A percentile compares a stretch with the other conserved stretches of the same genome.
These are phyloP conservation scores for Isurus oxyrinchus DNA, from an alignment of 2,113 vertebrate genomes.

Conservation along the genomic window DNA sequence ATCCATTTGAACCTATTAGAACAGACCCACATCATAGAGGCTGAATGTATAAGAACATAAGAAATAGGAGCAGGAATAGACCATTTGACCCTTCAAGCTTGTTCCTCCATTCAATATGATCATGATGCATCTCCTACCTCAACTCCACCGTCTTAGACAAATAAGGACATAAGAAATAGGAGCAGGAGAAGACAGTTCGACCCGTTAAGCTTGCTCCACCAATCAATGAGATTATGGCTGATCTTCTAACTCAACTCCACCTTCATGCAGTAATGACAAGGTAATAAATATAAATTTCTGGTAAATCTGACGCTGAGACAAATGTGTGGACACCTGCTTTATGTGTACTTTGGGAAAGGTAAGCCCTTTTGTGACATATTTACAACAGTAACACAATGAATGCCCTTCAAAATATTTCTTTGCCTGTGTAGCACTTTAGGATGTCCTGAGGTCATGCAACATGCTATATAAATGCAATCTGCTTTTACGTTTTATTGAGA, in stretches of 20 bases:
- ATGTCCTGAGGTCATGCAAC: not conserved
- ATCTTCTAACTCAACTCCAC: not conserved
- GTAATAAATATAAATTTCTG: not conserved
- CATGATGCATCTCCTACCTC: no score
- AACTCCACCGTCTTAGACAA: no score
- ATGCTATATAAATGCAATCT: not conserved
- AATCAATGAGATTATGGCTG: not conserved
- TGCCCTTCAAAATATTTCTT: not conserved
- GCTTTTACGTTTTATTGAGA: not conserved
- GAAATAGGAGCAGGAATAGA: not conserved
- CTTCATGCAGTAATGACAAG: not conserved
- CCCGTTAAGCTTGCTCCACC: no score
- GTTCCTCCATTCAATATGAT: no score
- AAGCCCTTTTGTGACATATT: not conserved
- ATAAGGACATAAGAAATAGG: no score
- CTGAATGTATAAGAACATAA: not conserved
- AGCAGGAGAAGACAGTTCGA: no score
- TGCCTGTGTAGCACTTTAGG: not conserved
- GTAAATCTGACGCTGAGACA: not conserved
- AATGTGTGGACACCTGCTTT: not conserved
- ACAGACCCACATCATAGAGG: not conserved
- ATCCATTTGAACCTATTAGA: not conserved
- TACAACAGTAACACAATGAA: not conserved
- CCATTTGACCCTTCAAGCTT: not conserved
- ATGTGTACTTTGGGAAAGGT: not conserved